A percentile compares a stretch with the other conserved stretches of the same genome.
These are phyloP conservation scores for Athetis lepigone DNA, from an alignment of 2,888 invertebrate species.

Conservation along the genomic window DNA sequence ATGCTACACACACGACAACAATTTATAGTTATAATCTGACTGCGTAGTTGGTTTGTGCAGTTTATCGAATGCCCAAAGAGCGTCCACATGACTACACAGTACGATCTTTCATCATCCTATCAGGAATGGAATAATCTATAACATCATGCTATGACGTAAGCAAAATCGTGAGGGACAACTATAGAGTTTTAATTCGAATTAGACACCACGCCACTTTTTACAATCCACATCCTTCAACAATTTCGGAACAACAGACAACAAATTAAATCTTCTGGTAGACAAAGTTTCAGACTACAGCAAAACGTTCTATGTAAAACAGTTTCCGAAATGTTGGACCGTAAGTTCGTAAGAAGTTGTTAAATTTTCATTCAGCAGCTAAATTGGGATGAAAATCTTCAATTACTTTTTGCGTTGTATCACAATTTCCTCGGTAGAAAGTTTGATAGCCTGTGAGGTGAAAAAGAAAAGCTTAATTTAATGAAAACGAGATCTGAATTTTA, in stretches of 20 bases:
- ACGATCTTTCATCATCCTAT: too few species aligned
- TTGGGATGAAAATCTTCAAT: conserved; percentile 37
- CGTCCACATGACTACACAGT: too few species aligned
- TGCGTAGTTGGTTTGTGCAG: too few species aligned
- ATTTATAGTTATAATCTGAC: too few species aligned
- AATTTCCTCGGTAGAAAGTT: conserved; percentile 34
- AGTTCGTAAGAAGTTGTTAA: conserved; percentile 27
- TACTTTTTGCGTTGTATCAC: conserved; percentile 40
- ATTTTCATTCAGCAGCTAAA: conserved; percentile 36
- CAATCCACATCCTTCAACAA: background rate
- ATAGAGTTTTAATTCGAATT: too few species aligned
- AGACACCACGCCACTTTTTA: background rate
- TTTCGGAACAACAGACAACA: background rate
- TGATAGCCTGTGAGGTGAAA: conserved; percentile 17
- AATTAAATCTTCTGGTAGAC: conserved; percentile 23
- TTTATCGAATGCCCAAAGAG: too few species aligned
- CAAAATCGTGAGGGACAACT: too few species aligned
- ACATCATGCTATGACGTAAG: too few species aligned
- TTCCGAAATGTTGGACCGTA: conserved; percentile 16
- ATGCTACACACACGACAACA: too few species aligned
- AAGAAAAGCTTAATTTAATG: conserved; percentile 38
- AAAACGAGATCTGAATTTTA: conserved; percentile 21
- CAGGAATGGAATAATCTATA: too few species aligned
- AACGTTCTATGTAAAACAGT: conserved; percentile 34
- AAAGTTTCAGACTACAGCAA: conserved; percentile 22